Conservation (phyloP, 2,888 invertebrate species). For the Andrena hattorfiana region DNA sequence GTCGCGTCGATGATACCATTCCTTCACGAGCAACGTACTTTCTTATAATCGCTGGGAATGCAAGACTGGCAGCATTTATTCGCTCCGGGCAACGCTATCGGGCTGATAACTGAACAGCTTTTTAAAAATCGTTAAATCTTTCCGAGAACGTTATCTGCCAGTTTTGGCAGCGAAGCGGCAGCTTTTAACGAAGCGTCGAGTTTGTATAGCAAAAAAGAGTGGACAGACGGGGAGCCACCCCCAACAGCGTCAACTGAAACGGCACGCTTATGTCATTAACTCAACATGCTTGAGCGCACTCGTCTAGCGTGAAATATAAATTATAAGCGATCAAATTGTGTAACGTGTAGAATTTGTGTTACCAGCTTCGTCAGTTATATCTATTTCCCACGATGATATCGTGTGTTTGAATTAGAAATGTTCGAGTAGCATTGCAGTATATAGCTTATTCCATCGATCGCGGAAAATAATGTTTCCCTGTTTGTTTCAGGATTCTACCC, state of each 20-base stretch:
- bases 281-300: neutral
- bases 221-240: slow-evolving; percentile 4
- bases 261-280: neutral
- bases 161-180: neutral
- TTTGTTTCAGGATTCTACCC: slow-evolving; percentile 38
- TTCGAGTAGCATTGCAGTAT: neutral
- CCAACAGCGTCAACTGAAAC: slow-evolving; percentile 9
- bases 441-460: neutral
- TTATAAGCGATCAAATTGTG: neutral
- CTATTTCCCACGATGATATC: too few species aligned
- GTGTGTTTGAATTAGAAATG: too few species aligned
- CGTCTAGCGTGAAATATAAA: neutral
- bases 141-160: neutral
- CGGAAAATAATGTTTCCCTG: slow-evolving; percentile 23
- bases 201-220: slow-evolving; percentile 1
- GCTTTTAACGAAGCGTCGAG: slow-evolving; percentile 10
- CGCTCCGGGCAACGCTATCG: slow-evolving; percentile 1
- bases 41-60: slow-evolving; percentile 8
- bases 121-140: slow-evolving; percentile 1
- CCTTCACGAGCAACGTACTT: slow-evolving; percentile 3
- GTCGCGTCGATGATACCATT: slow-evolving; percentile 3
- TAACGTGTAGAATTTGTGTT: too few species aligned
- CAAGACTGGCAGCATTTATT: slow-evolving; percentile 6
- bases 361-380: too few species aligned
- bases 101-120: slow-evolving; percentile 21